Evolutionary conservation across 2,888 invertebrate species (phyloP), one percentile per base, ranked within the genome.

Genomic region (Hoplodrina ambigua): DNA sequence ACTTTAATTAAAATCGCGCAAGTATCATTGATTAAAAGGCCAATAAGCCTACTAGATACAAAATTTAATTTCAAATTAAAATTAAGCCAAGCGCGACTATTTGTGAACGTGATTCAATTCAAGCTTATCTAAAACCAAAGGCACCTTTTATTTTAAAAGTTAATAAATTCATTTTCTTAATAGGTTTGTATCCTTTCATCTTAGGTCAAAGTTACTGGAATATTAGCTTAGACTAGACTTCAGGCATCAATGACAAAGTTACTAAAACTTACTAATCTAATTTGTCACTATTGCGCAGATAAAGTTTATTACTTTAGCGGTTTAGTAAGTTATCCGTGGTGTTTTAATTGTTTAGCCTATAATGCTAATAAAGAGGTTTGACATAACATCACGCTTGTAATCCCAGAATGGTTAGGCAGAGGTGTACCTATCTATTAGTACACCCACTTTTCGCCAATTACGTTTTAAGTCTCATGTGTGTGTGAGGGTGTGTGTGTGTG

Each of bases 231-330:
- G 25, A 50, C 46, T 60, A 62, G 54, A 58, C 20, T 67, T 55
- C 13, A 13, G 41, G 52, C 41, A 55, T 78, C 59, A 76, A 54
- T 62, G 65, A 56, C 72, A 64, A 77, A 71, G 60, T 63, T 59
- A 75, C 72, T 81, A n/a, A 5, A 66, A 80, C 52, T 75, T 5
- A 60, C 17, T 73, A 75, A 81, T 71, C 67, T 71, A 67, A 73
- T 81, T 83, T 65, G 71, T 64, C 70, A 69, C 56, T 72, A 69
- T 55, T 69, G 37, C 19, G n/a, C 11, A 66, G 49, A 57, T 55
- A 44, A 72, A 82, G 69, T 82, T 82, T 75, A 61, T 53, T 64
- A 72, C 65, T 81, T 80, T 59, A 54, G 50, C 5, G 33, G 30
- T 41, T 20, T 7, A 41, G 15, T 44, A 19, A 57, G 46, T 49